Base-by-base conservation (phyloP, 2,888 invertebrate genomes). In the Nomada fabriciana region DNA sequence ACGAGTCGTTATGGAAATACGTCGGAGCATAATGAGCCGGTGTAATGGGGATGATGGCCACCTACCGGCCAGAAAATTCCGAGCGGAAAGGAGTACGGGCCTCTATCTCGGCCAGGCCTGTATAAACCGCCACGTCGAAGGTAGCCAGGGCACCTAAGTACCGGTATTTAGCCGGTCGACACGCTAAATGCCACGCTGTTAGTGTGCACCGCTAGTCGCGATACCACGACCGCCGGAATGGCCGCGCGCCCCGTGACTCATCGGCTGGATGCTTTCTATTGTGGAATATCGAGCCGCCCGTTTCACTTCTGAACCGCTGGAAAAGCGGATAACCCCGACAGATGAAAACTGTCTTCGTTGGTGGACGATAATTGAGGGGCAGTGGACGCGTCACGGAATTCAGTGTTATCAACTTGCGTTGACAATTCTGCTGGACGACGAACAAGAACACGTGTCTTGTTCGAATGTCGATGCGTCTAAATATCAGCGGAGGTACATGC, bases 1-100 rank as follows among this genome's bases (percentile, higher is more conserved):
- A 89, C 89, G 90, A 91, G 89, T 91, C 91, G 91, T 92, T 93
- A 93, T 92, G 92, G 91, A 92, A 93, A 92, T 93, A 91, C 90
- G 89, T 86, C 91, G 88, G 90, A 89, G 91, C 89, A 91, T 93
- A 92, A 93, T 92, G 91, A 91, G 89, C 88, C 89, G 65, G 83
- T 88, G 90, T 93, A 93, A 91, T 92, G 89, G 90, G 91, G 89
- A 89, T 91, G 88, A 88, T 88, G 88, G 85, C 85, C 84, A 88
- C 89, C 90, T 90, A 89, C 88, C 86, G 86, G 52, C 76, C 72
- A 75, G 80, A 80, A 85, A 85, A 86, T 86, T 84, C 86, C 84
- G 73, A 25, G 60, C 68, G 69, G 77, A 76, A 77, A 84, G 60
- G 75, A 68, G 72, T 72, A 77, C 67, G 81, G 72, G 65, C 73